Base-by-base conservation (phyloP, 2,113 vertebrate genomes). In the Stegastes partitus region DNA sequence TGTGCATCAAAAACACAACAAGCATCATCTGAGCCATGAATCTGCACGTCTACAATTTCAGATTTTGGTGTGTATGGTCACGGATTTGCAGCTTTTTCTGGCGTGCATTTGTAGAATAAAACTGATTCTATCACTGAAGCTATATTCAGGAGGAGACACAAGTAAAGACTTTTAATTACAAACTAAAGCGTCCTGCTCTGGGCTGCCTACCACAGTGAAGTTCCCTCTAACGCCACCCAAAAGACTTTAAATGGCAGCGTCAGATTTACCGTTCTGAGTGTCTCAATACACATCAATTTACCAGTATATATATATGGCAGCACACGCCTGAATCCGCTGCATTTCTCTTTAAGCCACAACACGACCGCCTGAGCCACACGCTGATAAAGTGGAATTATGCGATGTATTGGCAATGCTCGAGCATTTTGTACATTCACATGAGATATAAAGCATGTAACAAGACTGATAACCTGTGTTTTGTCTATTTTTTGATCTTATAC, bases 381-480 rank as follows among this genome's bases (percentile, higher is more conserved):
- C 31, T 34, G 63, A 85, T 68, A 44, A 50, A 64, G 34, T 59
- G 31, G 47, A 70, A 71, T 28, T 55, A 45, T 23, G 49, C 71
- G 37, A 42, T 69, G 49, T 50, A 74, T 61, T 73, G 64, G 25
- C 26, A 25, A 11, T 1, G 12, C 15, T 42, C 65, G 47, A 74
- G 58, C 39, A 75, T 76, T 84, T 70, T 68, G 44, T 81, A 85
- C 81, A 44, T 74, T 71, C 82, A 76, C 58, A 49, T 66, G 83
- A 85, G 51, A 82, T 74, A 90, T 86, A 85, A 91, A 84, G 73
- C 66, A 77, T 77, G 44, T 83, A 91, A 88, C 75, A 92, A 79
- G 69, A 89, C 80, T 49, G 67, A 87, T 89, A 91, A 93, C 88
- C 79, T 85, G 71, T 82, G 79, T 87, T 82, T 88, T 83, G 68